These are phyloP conservation scores for Drosophila paulistorum DNA, from an alignment of 1,140 invertebrate species.

Conservation along the genomic window DNA sequence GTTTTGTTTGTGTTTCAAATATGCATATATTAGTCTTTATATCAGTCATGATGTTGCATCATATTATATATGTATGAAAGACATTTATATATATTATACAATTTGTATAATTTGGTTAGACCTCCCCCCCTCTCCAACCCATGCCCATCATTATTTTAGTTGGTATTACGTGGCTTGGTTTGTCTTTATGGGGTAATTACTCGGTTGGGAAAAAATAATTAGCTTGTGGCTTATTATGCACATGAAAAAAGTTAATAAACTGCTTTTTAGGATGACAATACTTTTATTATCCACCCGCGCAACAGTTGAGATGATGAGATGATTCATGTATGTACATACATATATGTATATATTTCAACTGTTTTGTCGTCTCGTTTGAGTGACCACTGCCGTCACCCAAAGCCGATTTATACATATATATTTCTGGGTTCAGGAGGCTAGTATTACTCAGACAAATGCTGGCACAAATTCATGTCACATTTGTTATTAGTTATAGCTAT, in stretches of 20 bases:
- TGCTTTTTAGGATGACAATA: constrained; percentile 9
- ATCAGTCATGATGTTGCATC: constrained; percentile 23
- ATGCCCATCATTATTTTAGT: constrained; percentile 25
- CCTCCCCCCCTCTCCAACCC: neutral
- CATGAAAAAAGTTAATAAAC: constrained; percentile 11
- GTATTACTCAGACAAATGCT: constrained; percentile 18
- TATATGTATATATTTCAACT: neutral
- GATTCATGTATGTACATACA: neutral
- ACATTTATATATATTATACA: constrained; percentile 7
- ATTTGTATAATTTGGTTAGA: constrained; percentile 35
- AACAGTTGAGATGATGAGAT: constrained; percentile 1
- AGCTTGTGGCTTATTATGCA: constrained; percentile 27
- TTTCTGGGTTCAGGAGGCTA: constrained; percentile 6
- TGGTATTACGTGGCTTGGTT: constrained; percentile 41
- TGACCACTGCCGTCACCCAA: neutral
- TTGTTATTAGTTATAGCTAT: constrained; percentile 46
- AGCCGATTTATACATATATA: neutral
- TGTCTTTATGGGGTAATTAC: constrained; percentile 49
- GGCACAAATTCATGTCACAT: constrained; percentile 25
- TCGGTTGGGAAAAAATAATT: constrained; percentile 34
- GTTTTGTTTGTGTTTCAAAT: neutral
- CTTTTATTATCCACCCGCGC: constrained; percentile 7
- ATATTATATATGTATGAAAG: constrained; percentile 4
- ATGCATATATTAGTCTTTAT: neutral
- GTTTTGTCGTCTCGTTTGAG: neutral